Conservation (phyloP, 2,888 invertebrate species). For the Uloborus plumipes region DNA sequence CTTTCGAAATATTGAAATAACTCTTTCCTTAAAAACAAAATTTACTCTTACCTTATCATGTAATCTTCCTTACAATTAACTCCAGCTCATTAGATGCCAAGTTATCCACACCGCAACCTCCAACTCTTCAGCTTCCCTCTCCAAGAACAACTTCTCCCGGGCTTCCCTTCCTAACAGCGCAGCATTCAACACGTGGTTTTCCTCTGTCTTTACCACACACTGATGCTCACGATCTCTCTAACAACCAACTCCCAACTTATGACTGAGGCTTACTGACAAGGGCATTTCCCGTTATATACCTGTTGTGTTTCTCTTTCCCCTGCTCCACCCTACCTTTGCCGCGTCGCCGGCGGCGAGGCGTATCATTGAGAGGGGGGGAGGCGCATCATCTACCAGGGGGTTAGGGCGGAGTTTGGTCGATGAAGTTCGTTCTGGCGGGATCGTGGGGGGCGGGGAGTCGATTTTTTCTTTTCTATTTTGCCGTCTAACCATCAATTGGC, state of each 20-base stretch:
- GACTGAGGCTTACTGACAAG: constrained; percentile 18
- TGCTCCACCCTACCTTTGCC: not conserved
- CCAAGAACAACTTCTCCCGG: not conserved
- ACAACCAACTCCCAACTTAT: constrained; percentile 29
- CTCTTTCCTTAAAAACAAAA: too few relatives aligned
- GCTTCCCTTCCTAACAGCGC: not conserved
- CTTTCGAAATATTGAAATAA: too few relatives aligned
- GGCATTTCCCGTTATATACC: constrained; percentile 57
- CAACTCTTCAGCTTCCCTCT: too few relatives aligned
- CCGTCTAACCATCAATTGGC: not conserved
- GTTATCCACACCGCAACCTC: too few relatives aligned
- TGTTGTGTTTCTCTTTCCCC: constrained; percentile 35
- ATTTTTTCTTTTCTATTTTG: constrained; percentile 20
- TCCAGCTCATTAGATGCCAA: too few relatives aligned
- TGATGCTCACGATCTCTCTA: not conserved
- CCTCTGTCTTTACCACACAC: not conserved
- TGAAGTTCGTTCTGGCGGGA: constrained; percentile 45
- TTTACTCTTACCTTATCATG: too few relatives aligned
- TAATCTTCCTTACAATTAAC: too few relatives aligned
- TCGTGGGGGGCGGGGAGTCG: constrained; percentile 14
- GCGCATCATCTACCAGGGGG: constrained; percentile 12
- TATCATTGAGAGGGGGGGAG: constrained; percentile 50
- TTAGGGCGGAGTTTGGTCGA: constrained; percentile 12
- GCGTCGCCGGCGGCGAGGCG: constrained; percentile 52
- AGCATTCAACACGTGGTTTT: constrained; percentile 9